A percentile compares a stretch with the other conserved stretches of the same genome.
phyloP scores from a whole-genome alignment of 2,797 vertebrate species.

The Mycteria americana region DNA sequence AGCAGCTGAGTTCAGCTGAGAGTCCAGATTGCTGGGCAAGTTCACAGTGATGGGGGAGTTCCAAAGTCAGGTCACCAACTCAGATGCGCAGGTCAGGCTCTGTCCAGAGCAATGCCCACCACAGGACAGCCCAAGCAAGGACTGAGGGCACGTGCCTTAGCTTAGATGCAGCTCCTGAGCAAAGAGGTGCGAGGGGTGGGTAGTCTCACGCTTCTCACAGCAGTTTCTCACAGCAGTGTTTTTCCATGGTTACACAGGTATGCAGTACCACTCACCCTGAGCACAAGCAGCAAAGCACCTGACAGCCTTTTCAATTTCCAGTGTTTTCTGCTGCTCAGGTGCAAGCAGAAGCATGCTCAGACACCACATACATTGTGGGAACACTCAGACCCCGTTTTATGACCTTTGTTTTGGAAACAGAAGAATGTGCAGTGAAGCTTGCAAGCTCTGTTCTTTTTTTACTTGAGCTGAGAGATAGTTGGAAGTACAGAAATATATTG shows the following conservation, averaged over 20 bases:
- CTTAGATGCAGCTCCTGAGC: background rate
- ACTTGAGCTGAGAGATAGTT: background rate
- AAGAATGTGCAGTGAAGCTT: background rate
- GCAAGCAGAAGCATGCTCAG: background rate
- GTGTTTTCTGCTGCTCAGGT: background rate
- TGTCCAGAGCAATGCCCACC: background rate
- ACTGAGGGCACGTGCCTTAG: too few relatives aligned
- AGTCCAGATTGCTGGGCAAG: background rate
- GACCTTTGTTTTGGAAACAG: background rate
- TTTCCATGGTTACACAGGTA: background rate
- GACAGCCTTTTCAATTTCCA: background rate
- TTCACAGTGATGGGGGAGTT: background rate
- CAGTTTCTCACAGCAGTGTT: background rate
- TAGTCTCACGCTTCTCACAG: background rate
- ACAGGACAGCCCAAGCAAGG: background rate
- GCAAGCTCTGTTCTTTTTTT: background rate
- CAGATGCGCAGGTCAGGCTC: background rate
- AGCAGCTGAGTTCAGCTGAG: background rate
- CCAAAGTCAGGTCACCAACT: background rate
- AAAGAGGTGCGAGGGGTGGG: fast-evolving
- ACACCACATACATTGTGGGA: background rate
- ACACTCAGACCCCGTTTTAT: background rate
- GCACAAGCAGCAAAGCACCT: background rate
- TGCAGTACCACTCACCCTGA: too few relatives aligned
- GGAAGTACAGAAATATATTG: background rate